Conservation (phyloP, 2,113 vertebrate genomes). For the Apeltes quadracus region DNA sequence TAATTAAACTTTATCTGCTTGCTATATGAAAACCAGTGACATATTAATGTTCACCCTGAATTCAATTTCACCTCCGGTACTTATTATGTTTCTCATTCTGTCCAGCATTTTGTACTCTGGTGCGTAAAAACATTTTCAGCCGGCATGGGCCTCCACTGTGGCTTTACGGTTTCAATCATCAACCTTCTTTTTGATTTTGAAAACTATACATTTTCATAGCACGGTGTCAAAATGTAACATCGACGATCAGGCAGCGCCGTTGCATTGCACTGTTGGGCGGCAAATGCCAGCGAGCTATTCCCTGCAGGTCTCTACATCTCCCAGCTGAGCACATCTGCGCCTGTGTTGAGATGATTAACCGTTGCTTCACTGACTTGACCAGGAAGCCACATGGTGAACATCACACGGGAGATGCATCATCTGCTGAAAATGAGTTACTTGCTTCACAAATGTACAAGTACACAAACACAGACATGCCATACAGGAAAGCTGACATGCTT, state of each 20-base stretch:
- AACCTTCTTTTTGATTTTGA: slow-evolving; percentile 12
- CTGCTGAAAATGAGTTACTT: slow-evolving; percentile 63
- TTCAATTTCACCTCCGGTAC: not conserved
- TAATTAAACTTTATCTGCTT: not conserved
- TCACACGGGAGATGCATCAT: slow-evolving; percentile 70
- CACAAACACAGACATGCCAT: slow-evolving; percentile 47
- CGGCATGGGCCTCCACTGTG: not conserved
- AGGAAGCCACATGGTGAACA: slow-evolving; percentile 74
- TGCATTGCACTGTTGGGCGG: not conserved
- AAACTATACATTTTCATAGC: not conserved
- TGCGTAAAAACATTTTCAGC: not conserved
- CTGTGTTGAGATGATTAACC: slow-evolving; percentile 65
- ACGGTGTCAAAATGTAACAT: not conserved
- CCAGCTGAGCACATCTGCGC: slow-evolving; percentile 67
- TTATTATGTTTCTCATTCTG: not conserved
- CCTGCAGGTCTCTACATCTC: slow-evolving; percentile 34
- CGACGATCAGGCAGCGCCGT: not conserved
- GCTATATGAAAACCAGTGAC: not conserved
- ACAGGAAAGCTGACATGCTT: slow-evolving; percentile 12
- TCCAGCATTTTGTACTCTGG: not conserved
- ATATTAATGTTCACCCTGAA: not conserved
- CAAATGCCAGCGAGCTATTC: slow-evolving; percentile 16
- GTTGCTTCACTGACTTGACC: slow-evolving; percentile 67
- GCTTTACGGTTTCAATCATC: not conserved
- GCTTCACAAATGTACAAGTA: slow-evolving; percentile 34